Evolutionary conservation across 2,113 vertebrate species (phyloP), one percentile per base, ranked within the genome.

Genomic region (Ceuthmochares aereus): DNA sequence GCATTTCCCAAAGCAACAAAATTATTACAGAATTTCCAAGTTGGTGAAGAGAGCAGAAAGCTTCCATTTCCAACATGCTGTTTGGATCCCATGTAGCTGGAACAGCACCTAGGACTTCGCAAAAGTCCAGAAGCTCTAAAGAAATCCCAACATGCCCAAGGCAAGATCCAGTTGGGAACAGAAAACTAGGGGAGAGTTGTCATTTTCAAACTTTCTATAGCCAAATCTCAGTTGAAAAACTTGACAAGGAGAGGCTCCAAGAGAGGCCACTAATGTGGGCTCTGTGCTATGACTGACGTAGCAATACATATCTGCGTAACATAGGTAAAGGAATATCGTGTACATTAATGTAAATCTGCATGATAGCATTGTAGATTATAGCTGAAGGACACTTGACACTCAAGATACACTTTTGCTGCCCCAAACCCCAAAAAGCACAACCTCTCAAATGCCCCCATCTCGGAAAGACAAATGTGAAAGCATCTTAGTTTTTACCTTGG

Each of bases 401-500:
- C 45, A 7, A 54, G 43, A 85, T 11, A 4, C 34, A 21, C 7
- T 23, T 4, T 10, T 4, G 19, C 16, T 19, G 7, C 19, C 30
- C 32, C 56, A 73, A 40, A 20, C 2, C 12, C 51, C 51, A 5
- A 1, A 32, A 47, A 62, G 6, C 54, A 34, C 17, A 14, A 47
- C 36, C 12, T 84, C 49, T 47, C 21, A 63, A 86, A 56, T 34
- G 15, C 36, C n/a, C 16, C 52, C n/a, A 62, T 22, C 36, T 40
- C 22, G 56, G 20, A 58, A 51, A 51, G 16, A 36, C 21, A 5
- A 25, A 43, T 45, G 6, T 52, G 13, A 36, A 89, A 67, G 27
- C 8, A 11, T 62, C 30, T 69, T 58, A 0, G 36, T 52, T 63
- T 68, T 98, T 98, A 99, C 99, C 99, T 99, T 99, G 93, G 99